Percentiles rank a stretch among this genome's conserved stretches.
phyloP scores from a whole-genome alignment of 2,797 vertebrate species.

The Euthynnus affinis region DNA sequence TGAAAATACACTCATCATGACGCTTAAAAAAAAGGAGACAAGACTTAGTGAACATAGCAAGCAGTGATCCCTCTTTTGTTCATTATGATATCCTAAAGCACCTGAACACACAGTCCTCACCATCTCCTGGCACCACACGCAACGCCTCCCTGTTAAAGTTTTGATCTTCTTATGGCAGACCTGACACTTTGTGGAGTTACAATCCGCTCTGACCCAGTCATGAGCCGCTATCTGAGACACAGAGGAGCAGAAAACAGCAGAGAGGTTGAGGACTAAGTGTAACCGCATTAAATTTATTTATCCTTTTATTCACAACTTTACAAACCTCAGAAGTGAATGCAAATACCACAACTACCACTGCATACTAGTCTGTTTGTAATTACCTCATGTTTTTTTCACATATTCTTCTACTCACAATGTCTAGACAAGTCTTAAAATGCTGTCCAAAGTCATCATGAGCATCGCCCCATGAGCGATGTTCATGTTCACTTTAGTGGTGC shows the following conservation, averaged over 20 bases:
- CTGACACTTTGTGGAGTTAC: slow-evolving; percentile 88
- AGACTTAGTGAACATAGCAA: slow-evolving; percentile 13
- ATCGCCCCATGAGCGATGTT: not conserved
- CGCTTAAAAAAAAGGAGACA: slow-evolving; percentile 80
- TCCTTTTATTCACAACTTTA: not conserved
- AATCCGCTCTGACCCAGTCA: slow-evolving; percentile 90
- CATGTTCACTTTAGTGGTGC: not conserved
- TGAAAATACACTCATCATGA: slow-evolving; percentile 87
- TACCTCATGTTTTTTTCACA: not conserved
- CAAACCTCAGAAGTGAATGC: not conserved
- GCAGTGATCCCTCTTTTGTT: not conserved
- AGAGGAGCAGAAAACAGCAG: slow-evolving; percentile 5
- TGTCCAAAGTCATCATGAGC: not conserved
- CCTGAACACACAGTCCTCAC: slow-evolving; percentile 74
- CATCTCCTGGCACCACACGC: slow-evolving; percentile 92
- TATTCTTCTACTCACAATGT: not conserved
- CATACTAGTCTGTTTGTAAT: not conserved
- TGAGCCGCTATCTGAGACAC: slow-evolving; percentile 85
- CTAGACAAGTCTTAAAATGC: not conserved
- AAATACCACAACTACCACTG: not conserved
- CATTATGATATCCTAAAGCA: not conserved
- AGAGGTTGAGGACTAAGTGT: slow-evolving; percentile 7
- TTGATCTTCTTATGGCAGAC: slow-evolving; percentile 93
- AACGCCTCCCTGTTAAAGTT: slow-evolving; percentile 87
- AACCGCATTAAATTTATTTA: not conserved